These are phyloP conservation scores for Gymnarchus niloticus DNA, from an alignment of 2,113 vertebrate species.

Conservation along the genomic window DNA sequence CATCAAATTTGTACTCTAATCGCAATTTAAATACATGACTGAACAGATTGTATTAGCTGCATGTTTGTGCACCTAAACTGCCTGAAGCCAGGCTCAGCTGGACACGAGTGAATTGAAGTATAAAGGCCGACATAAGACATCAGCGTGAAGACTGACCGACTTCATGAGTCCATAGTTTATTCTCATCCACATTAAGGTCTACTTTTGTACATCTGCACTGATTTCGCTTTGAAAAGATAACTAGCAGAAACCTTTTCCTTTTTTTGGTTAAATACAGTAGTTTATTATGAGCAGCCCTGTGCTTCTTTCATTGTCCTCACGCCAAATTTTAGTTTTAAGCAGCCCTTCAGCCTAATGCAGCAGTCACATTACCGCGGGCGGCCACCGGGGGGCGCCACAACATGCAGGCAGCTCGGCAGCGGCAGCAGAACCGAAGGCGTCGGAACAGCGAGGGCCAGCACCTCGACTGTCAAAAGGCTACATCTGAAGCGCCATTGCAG, in stretches of 20 bases:
- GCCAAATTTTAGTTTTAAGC: neutral
- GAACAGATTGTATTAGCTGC: neutral
- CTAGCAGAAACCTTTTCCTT: neutral
- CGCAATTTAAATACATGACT: neutral
- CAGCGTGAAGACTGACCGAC: neutral
- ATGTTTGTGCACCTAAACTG: neutral
- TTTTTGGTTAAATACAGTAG: neutral
- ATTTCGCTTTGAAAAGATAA: too few species aligned
- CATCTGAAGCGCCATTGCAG: neutral
- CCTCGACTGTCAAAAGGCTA: too few species aligned
- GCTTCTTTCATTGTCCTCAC: neutral
- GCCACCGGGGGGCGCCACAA: neutral
- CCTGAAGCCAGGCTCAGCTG: neutral
- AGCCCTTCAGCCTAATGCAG: neutral
- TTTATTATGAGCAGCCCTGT: neutral
- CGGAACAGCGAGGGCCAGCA: too few species aligned
- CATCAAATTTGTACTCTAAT: neutral
- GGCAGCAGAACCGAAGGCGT: neutral
- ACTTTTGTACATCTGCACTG: too few species aligned
- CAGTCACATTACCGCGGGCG: neutral
- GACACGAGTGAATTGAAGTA: neutral
- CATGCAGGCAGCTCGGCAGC: neutral
- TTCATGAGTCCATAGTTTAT: too few species aligned
- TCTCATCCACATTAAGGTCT: too few species aligned
- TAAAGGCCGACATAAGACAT: neutral